Evolutionary conservation across 2,888 invertebrate genomes (phyloP).

Genomic region (Ischnura elegans): DNA sequence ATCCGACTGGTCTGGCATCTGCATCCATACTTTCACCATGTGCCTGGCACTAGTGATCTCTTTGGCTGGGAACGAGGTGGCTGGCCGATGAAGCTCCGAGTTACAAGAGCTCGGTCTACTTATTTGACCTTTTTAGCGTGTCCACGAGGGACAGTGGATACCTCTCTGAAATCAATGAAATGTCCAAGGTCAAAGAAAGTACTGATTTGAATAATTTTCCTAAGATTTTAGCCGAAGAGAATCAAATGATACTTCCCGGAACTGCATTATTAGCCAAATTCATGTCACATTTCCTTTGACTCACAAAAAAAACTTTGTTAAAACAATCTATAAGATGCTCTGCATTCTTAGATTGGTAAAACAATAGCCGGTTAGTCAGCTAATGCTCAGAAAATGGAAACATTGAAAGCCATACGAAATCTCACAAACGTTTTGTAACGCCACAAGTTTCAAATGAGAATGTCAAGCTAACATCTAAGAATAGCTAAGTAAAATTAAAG

Average conservation of each 20-base stretch:
- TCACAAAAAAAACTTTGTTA: too few species aligned
- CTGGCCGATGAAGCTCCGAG: not conserved
- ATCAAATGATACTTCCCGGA: too few species aligned
- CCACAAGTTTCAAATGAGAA: too few species aligned
- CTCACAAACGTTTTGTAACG: too few species aligned
- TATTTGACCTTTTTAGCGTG: conserved; percentile 39
- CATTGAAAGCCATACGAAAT: too few species aligned
- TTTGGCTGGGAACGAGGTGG: not conserved
- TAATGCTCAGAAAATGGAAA: too few species aligned
- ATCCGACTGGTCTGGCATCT: conserved; percentile 60
- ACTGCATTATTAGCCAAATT: too few species aligned
- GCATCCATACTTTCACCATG: conserved; percentile 63
- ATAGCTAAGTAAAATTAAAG: not conserved
- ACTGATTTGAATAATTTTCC: not conserved
- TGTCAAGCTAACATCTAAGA: not conserved
- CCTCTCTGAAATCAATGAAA: conserved; percentile 4
- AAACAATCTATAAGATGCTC: too few species aligned
- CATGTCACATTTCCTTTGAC: too few species aligned
- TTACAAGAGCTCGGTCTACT: conserved; percentile 46
- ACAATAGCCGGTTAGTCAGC: too few species aligned
- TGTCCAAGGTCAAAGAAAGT: conserved; percentile 64
- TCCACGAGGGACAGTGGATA: not conserved
- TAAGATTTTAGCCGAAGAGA: too few species aligned
- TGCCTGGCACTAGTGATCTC: conserved; percentile 50
- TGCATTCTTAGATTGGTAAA: too few species aligned